Percentiles rank a stretch among this genome's conserved stretches.
phyloP scores from a whole-genome alignment of 2,113 vertebrate species.

The Pholis gunnellus region DNA sequence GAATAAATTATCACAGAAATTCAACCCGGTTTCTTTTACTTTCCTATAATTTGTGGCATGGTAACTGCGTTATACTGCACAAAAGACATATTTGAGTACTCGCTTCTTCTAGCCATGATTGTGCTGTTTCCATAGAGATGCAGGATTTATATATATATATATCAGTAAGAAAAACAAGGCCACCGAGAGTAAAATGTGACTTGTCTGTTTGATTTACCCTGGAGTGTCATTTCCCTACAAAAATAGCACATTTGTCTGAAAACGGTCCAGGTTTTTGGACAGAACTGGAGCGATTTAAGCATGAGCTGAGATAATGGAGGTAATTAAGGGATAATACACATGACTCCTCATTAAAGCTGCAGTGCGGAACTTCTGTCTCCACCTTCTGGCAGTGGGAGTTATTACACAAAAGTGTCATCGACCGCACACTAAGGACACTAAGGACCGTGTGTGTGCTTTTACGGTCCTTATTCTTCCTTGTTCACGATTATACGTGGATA shows the following conservation, averaged over 20 bases:
- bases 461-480: no score
- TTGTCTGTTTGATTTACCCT: background rate
- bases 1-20: background rate
- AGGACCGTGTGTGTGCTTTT: no score
- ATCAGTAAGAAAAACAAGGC: no score
- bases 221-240: background rate
- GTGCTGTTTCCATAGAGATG: background rate
- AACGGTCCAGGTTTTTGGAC: background rate
- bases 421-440: no score
- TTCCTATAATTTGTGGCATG: background rate
- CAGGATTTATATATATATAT: background rate
- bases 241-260: conserved; percentile 4
- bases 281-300: conserved; percentile 15
- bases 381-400: no score
- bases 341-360: background rate
- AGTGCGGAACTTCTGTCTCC: no score
- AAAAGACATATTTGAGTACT: background rate
- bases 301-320: background rate
- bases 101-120: background rate
- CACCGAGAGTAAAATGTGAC: background rate
- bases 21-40: background rate
- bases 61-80: background rate
- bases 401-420: no score
- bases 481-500: no score
- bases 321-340: background rate